These are phyloP conservation scores for Diarsia dahlii DNA, from an alignment of 2,888 invertebrate species.

Conservation along the genomic window DNA sequence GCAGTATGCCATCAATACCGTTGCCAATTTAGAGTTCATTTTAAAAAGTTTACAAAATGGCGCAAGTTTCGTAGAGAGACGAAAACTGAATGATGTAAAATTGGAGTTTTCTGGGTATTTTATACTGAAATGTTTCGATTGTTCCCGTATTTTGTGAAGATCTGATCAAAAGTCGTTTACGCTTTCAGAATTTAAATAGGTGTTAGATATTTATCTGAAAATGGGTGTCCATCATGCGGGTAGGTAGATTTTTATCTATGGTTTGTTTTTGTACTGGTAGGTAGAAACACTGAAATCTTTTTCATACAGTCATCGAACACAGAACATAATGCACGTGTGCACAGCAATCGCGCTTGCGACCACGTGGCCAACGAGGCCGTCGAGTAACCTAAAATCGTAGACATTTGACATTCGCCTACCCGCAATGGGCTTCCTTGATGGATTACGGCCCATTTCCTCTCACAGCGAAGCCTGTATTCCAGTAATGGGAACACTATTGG, in stretches of 20 bases:
- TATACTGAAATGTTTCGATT: slow-evolving; percentile 79
- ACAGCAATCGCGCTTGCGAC: too few species aligned
- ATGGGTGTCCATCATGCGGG: slow-evolving; percentile 54
- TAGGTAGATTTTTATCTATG: slow-evolving; percentile 38
- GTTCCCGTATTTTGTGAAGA: slow-evolving; percentile 76
- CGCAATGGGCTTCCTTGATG: background rate
- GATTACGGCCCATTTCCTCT: background rate
- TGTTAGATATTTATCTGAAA: slow-evolving; percentile 63
- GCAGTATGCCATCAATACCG: slow-evolving; percentile 76
- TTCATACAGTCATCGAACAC: background rate
- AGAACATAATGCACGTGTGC: too few species aligned
- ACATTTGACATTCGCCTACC: background rate
- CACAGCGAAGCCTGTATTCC: too few species aligned
- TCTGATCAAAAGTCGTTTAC: slow-evolving; percentile 64
- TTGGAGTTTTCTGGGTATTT: slow-evolving; percentile 60
- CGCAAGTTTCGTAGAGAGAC: slow-evolving; percentile 50
- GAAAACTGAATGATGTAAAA: slow-evolving; percentile 65
- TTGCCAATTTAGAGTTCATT: slow-evolving; percentile 79
- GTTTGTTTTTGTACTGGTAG: background rate
- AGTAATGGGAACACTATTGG: too few species aligned
- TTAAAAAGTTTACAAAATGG: slow-evolving; percentile 68
- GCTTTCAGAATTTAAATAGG: slow-evolving; percentile 70
- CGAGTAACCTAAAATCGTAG: background rate
- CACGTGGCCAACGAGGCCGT: too few species aligned
- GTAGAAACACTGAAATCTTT: slow-evolving; percentile 6